Conservation (phyloP, 1,140 invertebrate species). For the Magallana gigas region DNA sequence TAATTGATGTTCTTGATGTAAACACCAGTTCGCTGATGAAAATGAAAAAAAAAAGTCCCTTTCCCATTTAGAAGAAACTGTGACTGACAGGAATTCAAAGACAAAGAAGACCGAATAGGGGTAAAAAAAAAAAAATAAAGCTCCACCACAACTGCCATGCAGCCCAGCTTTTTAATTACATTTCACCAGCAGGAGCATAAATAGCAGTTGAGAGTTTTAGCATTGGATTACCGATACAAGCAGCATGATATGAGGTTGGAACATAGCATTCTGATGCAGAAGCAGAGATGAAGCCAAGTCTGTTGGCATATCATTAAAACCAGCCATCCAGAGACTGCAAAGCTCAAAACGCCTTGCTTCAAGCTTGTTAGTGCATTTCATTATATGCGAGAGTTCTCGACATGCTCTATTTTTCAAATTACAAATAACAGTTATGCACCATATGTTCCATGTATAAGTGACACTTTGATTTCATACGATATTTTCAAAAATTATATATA, state of each 20-base stretch:
- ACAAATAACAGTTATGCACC: too few species aligned
- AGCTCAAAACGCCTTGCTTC: background rate
- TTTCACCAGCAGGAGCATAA: background rate
- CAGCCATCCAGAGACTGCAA: background rate
- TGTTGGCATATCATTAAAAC: slow-evolving; percentile 11
- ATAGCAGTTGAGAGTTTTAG: background rate
- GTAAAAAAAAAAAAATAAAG: too few species aligned
- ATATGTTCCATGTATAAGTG: too few species aligned
- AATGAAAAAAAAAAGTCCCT: too few species aligned
- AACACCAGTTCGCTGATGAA: too few species aligned
- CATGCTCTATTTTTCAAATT: background rate
- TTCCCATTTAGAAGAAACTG: too few species aligned
- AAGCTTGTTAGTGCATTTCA: background rate
- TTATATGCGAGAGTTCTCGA: background rate
- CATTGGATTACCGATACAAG: background rate
- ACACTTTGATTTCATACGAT: too few species aligned
- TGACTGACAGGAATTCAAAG: too few species aligned
- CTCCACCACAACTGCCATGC: background rate
- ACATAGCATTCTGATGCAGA: background rate
- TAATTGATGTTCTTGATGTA: too few species aligned
- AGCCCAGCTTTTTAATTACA: background rate
- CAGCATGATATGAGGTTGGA: background rate
- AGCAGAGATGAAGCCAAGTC: slow-evolving; percentile 3
- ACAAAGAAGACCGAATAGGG: too few species aligned
- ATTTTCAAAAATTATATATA: too few species aligned